Conservation (phyloP, 2,113 vertebrate genomes). For the Neotoma lepida region DNA sequence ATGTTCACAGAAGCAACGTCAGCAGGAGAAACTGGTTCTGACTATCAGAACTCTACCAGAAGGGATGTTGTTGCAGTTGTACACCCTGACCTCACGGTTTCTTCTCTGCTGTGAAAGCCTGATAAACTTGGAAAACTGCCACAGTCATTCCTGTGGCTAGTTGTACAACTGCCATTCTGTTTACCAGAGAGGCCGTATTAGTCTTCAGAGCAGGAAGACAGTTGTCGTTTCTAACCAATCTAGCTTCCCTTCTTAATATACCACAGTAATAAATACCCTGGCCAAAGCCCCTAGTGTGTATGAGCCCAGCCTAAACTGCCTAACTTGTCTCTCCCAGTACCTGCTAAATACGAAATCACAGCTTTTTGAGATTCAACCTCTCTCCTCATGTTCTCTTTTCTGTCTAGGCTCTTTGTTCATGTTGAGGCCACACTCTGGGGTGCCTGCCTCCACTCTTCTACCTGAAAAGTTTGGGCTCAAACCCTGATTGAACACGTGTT, state of each 20-base stretch:
- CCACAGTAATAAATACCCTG: neutral
- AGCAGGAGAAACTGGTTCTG: neutral
- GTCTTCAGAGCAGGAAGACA: neutral
- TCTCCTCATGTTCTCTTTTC: neutral
- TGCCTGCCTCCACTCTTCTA: neutral
- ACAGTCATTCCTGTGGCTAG: neutral
- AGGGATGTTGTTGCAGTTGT: neutral
- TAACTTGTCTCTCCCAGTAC: neutral
- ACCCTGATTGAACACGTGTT: neutral
- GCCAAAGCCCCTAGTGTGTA: neutral
- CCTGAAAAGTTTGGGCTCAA: neutral
- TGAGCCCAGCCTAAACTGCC: no score
- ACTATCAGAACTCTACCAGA: neutral
- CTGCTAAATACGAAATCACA: neutral
- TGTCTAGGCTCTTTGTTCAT: neutral
- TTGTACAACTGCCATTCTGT: neutral
- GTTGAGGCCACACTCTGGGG: neutral
- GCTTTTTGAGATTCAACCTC: neutral
- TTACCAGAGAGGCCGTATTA: constrained; percentile 20
- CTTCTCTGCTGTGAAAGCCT: neutral
- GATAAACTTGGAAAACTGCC: neutral
- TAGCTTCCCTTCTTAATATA: neutral
- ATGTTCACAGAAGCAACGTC: neutral
- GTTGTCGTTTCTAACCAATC: neutral
- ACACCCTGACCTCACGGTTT: neutral